Evolutionary conservation across 2,888 invertebrate genomes (phyloP).

Genomic region (Actias luna): DNA sequence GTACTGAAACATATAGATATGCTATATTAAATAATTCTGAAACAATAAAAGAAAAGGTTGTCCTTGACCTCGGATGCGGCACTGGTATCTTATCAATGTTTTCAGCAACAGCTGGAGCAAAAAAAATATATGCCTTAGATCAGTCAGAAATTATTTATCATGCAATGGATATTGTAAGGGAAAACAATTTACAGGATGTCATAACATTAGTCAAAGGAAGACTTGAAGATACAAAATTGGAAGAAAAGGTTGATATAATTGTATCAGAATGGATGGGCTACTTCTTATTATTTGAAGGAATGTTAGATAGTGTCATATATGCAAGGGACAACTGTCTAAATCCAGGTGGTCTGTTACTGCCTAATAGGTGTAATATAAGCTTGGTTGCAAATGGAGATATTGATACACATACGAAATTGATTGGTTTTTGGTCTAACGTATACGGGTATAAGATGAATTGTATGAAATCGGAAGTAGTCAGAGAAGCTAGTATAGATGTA

Average conservation of each 20-base stretch:
- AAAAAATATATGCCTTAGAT: conserved; percentile 95
- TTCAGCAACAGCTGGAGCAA: conserved; percentile 96
- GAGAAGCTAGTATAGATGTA: conserved; percentile 84
- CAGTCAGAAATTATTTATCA: conserved; percentile 97
- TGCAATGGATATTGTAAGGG: conserved; percentile 96
- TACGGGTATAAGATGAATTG: conserved; percentile 97
- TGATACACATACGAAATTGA: conserved; percentile 86
- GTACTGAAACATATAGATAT: conserved; percentile 93
- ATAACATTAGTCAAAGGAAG: conserved; percentile 92
- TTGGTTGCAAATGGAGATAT: conserved; percentile 90
- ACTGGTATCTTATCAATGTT: conserved; percentile 99
- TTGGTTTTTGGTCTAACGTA: conserved; percentile 95
- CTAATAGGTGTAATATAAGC: conserved; percentile 92
- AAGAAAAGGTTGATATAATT: conserved; percentile 93
- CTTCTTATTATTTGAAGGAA: conserved; percentile 97
- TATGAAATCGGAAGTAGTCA: conserved; percentile 91
- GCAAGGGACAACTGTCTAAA: conserved; percentile 91
- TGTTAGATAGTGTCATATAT: conserved; percentile 96
- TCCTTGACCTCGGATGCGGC: conserved; percentile 98
- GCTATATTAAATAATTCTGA: conserved; percentile 89
- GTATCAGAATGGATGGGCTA: conserved; percentile 99
- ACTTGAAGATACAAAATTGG: conserved; percentile 90
- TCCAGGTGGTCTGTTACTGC: conserved; percentile 89
- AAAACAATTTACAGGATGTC: conserved; percentile 87
- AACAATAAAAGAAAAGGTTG: conserved; percentile 87